Conservation (phyloP, 2,797 vertebrate species). For the Otolemur crassicaudatus region DNA sequence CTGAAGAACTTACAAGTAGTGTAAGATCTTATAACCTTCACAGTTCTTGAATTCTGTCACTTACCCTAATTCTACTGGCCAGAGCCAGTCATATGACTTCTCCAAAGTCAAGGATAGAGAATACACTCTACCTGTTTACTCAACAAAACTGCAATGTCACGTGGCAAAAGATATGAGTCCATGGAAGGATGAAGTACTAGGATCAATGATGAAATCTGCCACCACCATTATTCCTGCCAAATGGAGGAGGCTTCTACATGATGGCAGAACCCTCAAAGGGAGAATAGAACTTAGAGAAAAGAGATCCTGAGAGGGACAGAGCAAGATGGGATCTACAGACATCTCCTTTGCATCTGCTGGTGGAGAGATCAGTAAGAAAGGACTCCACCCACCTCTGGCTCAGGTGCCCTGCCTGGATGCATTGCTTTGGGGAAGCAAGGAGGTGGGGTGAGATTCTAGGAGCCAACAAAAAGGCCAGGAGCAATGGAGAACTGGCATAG, state of each 20-base stretch:
- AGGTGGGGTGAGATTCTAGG: no score
- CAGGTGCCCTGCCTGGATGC: no score
- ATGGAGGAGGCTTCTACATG: not conserved
- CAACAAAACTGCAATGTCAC: not conserved
- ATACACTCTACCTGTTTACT: not conserved
- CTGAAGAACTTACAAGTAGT: not conserved
- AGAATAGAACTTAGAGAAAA: not conserved
- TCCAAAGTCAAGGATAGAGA: not conserved
- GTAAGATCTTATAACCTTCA: not conserved
- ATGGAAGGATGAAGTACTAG: not conserved
- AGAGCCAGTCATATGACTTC: not conserved
- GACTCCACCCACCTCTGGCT: no score
- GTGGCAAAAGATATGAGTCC: not conserved
- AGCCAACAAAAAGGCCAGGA: no score
- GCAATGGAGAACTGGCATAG: no score
- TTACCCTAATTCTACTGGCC: not conserved
- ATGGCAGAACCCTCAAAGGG: not conserved
- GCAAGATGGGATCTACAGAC: no score
- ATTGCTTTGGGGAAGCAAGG: no score
- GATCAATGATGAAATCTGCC: not conserved
- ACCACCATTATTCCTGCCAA: not conserved
- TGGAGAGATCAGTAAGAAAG: no score
- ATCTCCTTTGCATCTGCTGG: no score
- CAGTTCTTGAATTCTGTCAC: not conserved
- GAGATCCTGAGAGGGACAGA: no score